A percentile compares a stretch with the other conserved stretches of the same genome.
Evolutionary conservation across 2,888 invertebrate species (phyloP).

Genomic region (Drosophila nigricruria): DNA sequence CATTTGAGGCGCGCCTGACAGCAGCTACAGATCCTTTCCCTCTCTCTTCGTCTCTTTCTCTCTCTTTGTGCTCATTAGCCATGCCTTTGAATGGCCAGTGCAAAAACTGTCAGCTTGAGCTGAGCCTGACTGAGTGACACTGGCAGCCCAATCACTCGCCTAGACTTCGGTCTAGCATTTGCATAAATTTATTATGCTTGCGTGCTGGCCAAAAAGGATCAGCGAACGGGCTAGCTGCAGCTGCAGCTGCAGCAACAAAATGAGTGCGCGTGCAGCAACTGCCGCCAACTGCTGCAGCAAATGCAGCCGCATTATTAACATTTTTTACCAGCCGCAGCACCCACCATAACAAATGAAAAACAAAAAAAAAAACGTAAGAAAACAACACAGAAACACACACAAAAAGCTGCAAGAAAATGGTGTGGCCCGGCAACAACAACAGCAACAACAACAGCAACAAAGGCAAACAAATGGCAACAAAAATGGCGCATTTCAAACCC

Average conservation of each 20-base stretch:
- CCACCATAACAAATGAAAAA: slow-evolving; percentile 45
- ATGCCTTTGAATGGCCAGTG: slow-evolving; percentile 63
- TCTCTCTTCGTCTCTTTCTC: not conserved
- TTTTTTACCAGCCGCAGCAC: slow-evolving; percentile 56
- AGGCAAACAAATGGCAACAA: slow-evolving; percentile 76
- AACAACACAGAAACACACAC: slow-evolving; percentile 10
- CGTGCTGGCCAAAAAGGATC: slow-evolving; percentile 65
- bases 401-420: slow-evolving; percentile 57
- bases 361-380: not conserved
- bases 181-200: slow-evolving; percentile 74
- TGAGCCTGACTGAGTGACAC: slow-evolving; percentile 55
- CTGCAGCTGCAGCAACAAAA: slow-evolving; percentile 38
- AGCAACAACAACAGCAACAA: slow-evolving; percentile 42
- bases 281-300: slow-evolving; percentile 61
- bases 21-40: slow-evolving; percentile 38
- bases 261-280: slow-evolving; percentile 69
- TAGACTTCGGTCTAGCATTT: slow-evolving; percentile 56
- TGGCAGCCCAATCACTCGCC: slow-evolving; percentile 50
- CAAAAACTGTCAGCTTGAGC: slow-evolving; percentile 57
- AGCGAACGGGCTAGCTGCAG: slow-evolving; percentile 25
- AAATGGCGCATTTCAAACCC: slow-evolving; percentile 81
- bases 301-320: slow-evolving; percentile 77
- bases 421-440: slow-evolving; percentile 52
- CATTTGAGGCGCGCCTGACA: slow-evolving; percentile 58
- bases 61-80: slow-evolving; percentile 65